Evolutionary conservation across 1,140 invertebrate species (phyloP).

Genomic region (Drosophila quadrilineata): DNA sequence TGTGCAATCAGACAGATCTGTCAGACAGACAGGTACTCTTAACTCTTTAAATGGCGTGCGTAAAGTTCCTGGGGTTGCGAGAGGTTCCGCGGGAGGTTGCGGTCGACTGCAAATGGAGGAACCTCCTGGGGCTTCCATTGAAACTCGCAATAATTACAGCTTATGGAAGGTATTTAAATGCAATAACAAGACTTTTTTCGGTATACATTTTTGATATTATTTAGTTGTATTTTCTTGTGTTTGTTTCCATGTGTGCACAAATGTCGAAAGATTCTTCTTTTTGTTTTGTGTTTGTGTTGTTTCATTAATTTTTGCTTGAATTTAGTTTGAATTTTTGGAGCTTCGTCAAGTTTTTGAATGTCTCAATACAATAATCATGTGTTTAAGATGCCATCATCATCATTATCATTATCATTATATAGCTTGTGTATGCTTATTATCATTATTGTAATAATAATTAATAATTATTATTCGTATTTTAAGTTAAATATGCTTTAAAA

Average conservation of each 20-base stretch:
- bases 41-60: too few relatives aligned
- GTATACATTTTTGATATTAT: slow-evolving; percentile 65
- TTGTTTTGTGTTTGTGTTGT: slow-evolving; percentile 28
- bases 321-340: slow-evolving; percentile 10
- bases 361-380: slow-evolving; percentile 74
- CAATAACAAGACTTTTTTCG: slow-evolving; percentile 3
- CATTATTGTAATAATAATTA: slow-evolving; percentile 29
- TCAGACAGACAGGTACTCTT: too few relatives aligned
- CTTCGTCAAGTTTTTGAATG: slow-evolving; percentile 20
- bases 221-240: slow-evolving; percentile 69
- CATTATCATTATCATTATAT: too few relatives aligned
- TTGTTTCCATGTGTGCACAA: slow-evolving; percentile 68
- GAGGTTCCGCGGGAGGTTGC: too few relatives aligned
- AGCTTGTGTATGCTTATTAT: slow-evolving; percentile 41
- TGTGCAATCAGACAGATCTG: too few relatives aligned
- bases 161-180: background rate
- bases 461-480: slow-evolving; percentile 27
- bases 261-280: slow-evolving; percentile 53
- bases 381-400: slow-evolving; percentile 57
- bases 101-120: too few relatives aligned
- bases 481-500: slow-evolving; percentile 57
- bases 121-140: too few relatives aligned
- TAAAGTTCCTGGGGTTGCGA: too few relatives aligned
- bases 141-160: too few relatives aligned
- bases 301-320: slow-evolving; percentile 15